Percentiles rank a stretch among this genome's conserved stretches.
Conservation (phyloP, 2,888 invertebrate species). For the Scrobipalpa costella region DNA sequence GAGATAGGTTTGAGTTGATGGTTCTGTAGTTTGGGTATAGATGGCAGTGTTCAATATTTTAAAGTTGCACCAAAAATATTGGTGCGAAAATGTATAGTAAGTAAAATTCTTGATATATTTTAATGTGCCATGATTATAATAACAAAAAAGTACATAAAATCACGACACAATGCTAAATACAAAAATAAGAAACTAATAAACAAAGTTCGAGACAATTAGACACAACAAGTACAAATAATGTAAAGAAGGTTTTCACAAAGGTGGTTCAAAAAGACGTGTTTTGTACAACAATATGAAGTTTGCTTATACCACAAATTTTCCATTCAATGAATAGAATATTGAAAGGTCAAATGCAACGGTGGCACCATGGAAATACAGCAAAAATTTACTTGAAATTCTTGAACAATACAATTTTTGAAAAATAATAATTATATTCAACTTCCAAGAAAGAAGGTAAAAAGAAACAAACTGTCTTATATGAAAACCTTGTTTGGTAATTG, state of each 20-base stretch:
- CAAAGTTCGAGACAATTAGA: background rate
- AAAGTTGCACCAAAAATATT: background rate
- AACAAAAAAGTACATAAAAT: conserved; percentile 40
- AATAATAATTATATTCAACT: too few relatives aligned
- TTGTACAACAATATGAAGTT: too few relatives aligned
- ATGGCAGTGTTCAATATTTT: conserved; percentile 1
- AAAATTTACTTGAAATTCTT: too few relatives aligned
- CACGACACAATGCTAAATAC: conserved; percentile 38
- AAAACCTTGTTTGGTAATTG: too few relatives aligned
- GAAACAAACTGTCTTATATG: background rate
- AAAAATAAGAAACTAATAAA: conserved; percentile 28
- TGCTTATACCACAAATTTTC: too few relatives aligned
- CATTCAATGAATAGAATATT: too few relatives aligned
- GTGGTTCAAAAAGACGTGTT: too few relatives aligned
- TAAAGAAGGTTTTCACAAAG: too few relatives aligned
- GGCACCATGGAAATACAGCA: too few relatives aligned
- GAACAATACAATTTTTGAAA: too few relatives aligned
- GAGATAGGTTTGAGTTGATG: background rate
- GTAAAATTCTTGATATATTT: conserved; percentile 53
- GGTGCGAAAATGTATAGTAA: conserved; percentile 32
- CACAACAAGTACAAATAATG: background rate
- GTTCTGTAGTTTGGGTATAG: background rate
- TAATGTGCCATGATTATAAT: conserved; percentile 72
- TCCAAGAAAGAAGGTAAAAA: too few relatives aligned
- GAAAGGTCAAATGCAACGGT: too few relatives aligned